Conservation (phyloP, 2,113 vertebrate genomes). For the Oryzias woworae region DNA sequence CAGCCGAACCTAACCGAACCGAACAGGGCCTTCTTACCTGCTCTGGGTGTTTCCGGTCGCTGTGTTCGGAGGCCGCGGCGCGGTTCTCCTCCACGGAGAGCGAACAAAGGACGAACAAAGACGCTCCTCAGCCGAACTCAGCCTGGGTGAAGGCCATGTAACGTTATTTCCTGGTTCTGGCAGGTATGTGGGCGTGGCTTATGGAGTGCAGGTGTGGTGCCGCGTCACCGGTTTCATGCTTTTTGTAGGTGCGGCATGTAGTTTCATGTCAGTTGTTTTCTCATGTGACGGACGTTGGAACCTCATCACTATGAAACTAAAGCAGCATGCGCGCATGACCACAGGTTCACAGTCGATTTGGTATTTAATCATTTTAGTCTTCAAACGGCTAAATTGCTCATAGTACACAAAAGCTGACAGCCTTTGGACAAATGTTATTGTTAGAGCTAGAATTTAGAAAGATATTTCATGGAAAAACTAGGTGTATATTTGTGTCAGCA, state of each 20-base stretch:
- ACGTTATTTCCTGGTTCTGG: constrained; percentile 67
- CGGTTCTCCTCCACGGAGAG: not conserved
- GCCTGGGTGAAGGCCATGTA: not conserved
- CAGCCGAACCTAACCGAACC: not conserved
- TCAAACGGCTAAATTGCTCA: too few species aligned
- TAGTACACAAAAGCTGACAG: too few species aligned
- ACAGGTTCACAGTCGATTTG: too few species aligned
- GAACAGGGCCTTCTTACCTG: constrained; percentile 38
- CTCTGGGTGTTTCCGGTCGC: constrained; percentile 14
- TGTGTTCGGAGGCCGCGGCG: not conserved
- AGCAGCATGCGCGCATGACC: too few species aligned
- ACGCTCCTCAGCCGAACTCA: not conserved
- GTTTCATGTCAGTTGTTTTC: not conserved
- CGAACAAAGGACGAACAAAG: not conserved
- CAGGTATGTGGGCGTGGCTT: constrained; percentile 77
- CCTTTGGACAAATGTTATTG: too few species aligned
- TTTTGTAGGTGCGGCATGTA: constrained; percentile 6
- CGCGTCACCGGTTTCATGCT: constrained; percentile 17
- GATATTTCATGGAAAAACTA: too few species aligned
- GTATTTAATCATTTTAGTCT: too few species aligned
- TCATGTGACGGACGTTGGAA: too few species aligned
- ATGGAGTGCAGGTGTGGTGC: constrained; percentile 55
- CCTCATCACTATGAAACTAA: too few species aligned
- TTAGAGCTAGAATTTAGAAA: too few species aligned
- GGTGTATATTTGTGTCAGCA: too few species aligned